These are phyloP conservation scores for Brotula barbata DNA, from an alignment of 2,797 vertebrate species.

Conservation along the genomic window DNA sequence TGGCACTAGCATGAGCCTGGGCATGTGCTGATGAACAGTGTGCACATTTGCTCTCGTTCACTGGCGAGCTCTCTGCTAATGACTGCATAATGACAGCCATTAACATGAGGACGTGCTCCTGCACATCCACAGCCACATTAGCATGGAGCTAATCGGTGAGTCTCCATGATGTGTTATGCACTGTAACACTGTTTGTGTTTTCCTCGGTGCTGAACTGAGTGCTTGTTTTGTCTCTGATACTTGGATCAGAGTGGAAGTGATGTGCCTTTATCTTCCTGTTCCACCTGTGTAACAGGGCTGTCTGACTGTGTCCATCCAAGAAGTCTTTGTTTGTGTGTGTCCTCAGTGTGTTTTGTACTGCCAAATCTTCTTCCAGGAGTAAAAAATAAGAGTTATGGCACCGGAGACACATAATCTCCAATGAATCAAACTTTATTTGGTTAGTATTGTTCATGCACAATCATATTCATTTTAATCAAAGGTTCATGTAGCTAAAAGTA, in stretches of 20 bases:
- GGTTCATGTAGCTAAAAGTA: too few relatives aligned
- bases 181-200: conserved; percentile 29
- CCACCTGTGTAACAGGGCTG: neutral
- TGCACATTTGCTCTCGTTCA: conserved; percentile 55
- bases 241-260: conserved; percentile 17
- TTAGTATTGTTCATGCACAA: too few relatives aligned
- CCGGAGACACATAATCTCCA: too few relatives aligned
- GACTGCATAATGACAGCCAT: conserved; percentile 44
- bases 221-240: conserved; percentile 16
- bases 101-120: conserved; percentile 48
- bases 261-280: conserved; percentile 1
- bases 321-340: conserved; percentile 12
- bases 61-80: conserved; percentile 50
- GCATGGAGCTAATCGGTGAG: conserved; percentile 41
- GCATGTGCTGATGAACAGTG: conserved; percentile 58
- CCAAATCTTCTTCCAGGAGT: conserved; percentile 10
- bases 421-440: too few relatives aligned
- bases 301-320: neutral
- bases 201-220: conserved; percentile 14
- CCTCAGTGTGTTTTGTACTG: conserved; percentile 24
- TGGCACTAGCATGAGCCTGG: conserved; percentile 56
- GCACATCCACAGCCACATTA: conserved; percentile 50
- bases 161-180: conserved; percentile 26
- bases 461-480: too few relatives aligned
- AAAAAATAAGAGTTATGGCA: conserved; percentile 19